Conservation (phyloP, 64 coral and sea anemone genomes). For the Exaiptasia diaphana region DNA sequence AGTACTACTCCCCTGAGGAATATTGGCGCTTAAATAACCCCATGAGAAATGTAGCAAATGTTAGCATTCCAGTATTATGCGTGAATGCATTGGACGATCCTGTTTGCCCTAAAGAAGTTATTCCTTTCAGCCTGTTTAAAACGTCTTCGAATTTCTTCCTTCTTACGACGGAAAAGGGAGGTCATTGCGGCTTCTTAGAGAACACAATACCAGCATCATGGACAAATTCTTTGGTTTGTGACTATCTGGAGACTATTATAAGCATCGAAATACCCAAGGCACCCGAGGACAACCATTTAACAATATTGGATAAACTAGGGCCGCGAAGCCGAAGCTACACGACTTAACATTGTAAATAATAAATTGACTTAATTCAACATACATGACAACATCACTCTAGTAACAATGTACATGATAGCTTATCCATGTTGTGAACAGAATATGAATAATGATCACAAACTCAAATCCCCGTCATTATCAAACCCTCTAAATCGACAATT, state of each 20-base stretch:
- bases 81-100: slow-evolving; percentile 89
- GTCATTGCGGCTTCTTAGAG: slow-evolving; percentile 88
- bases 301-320: slow-evolving; percentile 53
- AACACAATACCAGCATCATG: slow-evolving; percentile 65
- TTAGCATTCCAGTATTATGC: slow-evolving; percentile 79
- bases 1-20: slow-evolving; percentile 62
- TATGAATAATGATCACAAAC: no score
- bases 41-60: slow-evolving; percentile 76
- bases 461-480: no score
- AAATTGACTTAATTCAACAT: no score
- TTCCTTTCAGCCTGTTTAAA: slow-evolving; percentile 96
- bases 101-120: slow-evolving; percentile 69
- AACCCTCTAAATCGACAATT: no score
- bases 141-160: slow-evolving; percentile 93
- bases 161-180: slow-evolving; percentile 77
- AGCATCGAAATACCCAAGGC: slow-evolving; percentile 64
- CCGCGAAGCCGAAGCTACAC: slow-evolving; percentile 74
- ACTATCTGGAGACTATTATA: slow-evolving; percentile 65
- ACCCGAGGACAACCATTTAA: slow-evolving; percentile 59
- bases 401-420: no score
- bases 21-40: slow-evolving; percentile 87
- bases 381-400: no score
- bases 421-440: no score
- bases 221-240: slow-evolving; percentile 62
- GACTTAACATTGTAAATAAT: no score